phyloP scores from a whole-genome alignment of 1,140 invertebrate species.

The Tetragnatha versicolor region DNA sequence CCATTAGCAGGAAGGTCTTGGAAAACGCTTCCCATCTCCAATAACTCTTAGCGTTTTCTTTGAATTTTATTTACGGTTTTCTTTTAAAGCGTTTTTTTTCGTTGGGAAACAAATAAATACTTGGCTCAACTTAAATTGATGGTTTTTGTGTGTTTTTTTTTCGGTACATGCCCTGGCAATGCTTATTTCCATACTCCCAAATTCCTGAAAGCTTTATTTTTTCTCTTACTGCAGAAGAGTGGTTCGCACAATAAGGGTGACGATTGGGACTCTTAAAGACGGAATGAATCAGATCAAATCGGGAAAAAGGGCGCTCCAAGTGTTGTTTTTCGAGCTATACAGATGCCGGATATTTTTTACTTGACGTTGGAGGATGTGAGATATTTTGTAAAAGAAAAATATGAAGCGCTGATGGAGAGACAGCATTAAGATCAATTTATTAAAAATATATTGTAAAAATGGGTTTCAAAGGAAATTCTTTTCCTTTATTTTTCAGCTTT shows the following conservation, averaged over 20 bases:
- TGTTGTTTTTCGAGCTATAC: too few species aligned
- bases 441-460: too few species aligned
- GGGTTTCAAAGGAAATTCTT: too few species aligned
- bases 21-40: not conserved
- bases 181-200: not conserved
- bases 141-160: not conserved
- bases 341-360: too few species aligned
- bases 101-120: constrained; percentile 3
- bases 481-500: too few species aligned
- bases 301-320: too few species aligned
- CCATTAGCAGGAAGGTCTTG: not conserved
- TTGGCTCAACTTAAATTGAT: not conserved
- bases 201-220: constrained; percentile 7
- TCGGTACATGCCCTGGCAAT: not conserved
- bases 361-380: too few species aligned
- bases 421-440: too few species aligned
- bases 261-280: not conserved
- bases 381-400: too few species aligned
- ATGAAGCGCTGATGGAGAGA: too few species aligned
- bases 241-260: not conserved
- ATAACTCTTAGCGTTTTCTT: constrained; percentile 15
- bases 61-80: not conserved
- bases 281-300: too few species aligned
- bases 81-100: constrained; percentile 5
- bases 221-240: not conserved